Conservation (phyloP, 2,888 invertebrate genomes). For the Drosophila picticornis region DNA sequence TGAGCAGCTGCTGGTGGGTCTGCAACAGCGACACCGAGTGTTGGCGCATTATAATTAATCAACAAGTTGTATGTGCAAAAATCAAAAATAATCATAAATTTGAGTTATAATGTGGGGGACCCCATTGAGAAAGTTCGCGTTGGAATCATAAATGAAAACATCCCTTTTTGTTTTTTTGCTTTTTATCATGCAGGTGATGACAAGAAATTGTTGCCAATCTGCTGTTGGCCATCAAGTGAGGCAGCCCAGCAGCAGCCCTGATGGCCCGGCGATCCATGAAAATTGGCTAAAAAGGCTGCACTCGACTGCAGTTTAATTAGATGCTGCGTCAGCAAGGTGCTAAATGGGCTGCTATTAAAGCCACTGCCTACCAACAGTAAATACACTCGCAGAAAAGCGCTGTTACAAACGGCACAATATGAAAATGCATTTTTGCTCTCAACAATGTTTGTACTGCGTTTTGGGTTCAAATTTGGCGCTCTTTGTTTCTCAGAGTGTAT, state of each 20-base stretch:
- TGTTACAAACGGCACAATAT: not conserved
- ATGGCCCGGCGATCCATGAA: constrained; percentile 69
- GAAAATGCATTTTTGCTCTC: not conserved
- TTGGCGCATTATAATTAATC: constrained; percentile 73
- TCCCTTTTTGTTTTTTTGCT: not conserved
- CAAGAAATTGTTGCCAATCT: constrained; percentile 32
- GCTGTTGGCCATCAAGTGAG: constrained; percentile 20
- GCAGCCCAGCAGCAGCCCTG: constrained; percentile 39
- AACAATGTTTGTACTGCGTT: not conserved
- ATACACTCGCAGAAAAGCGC: constrained; percentile 4
- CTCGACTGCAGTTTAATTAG: constrained; percentile 78
- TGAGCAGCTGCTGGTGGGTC: constrained; percentile 65
- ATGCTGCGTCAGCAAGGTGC: constrained; percentile 84
- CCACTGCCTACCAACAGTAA: constrained; percentile 16
- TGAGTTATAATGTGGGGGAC: constrained; percentile 39
- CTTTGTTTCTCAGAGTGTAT: not conserved
- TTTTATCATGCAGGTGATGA: constrained; percentile 19
- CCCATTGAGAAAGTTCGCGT: constrained; percentile 60
- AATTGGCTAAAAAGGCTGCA: constrained; percentile 56
- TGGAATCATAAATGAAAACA: constrained; percentile 50
- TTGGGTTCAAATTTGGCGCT: not conserved
- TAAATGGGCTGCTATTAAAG: constrained; percentile 82
- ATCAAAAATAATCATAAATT: constrained; percentile 78
- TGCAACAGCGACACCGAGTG: not conserved
- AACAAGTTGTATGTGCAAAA: constrained; percentile 67